A percentile compares a stretch with the other conserved stretches of the same genome.
Evolutionary conservation across 2,113 vertebrate species (phyloP).

Genomic region (Pituophis catenifer): DNA sequence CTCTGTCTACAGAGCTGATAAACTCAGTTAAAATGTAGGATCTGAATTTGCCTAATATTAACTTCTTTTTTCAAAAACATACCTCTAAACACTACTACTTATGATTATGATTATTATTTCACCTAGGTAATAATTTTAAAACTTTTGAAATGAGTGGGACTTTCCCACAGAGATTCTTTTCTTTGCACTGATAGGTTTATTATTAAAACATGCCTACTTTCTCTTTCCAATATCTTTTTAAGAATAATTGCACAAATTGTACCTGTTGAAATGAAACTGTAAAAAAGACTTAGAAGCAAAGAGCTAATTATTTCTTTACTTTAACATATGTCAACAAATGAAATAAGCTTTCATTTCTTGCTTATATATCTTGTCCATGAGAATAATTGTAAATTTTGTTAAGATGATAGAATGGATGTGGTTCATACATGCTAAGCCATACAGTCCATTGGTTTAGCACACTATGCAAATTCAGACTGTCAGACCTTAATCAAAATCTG

Average conservation of each 20-base stretch:
- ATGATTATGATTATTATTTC: too few species aligned
- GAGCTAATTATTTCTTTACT: not conserved
- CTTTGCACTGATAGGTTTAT: not conserved
- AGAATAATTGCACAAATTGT: not conserved
- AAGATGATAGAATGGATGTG: not conserved
- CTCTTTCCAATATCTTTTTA: not conserved
- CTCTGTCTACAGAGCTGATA: not conserved
- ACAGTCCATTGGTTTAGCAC: not conserved
- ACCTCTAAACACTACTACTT: not conserved
- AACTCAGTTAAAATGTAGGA: not conserved
- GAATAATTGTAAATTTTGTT: not conserved
- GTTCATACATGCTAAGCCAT: not conserved
- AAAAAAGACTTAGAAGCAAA: not conserved
- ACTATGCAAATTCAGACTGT: not conserved
- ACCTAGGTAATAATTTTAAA: not conserved
- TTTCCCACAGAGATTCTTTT: not conserved
- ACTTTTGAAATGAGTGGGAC: not conserved
- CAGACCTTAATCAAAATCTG: not conserved
- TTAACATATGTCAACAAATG: not conserved
- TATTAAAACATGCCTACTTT: not conserved
- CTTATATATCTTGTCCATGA: not conserved
- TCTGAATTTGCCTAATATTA: not conserved
- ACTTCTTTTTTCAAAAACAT: not conserved
- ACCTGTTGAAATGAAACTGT: not conserved
- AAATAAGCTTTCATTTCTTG: not conserved